Evolutionary conservation across 2,113 vertebrate species (phyloP), one percentile per base, ranked within the genome.

Genomic region (Zingel zingel): DNA sequence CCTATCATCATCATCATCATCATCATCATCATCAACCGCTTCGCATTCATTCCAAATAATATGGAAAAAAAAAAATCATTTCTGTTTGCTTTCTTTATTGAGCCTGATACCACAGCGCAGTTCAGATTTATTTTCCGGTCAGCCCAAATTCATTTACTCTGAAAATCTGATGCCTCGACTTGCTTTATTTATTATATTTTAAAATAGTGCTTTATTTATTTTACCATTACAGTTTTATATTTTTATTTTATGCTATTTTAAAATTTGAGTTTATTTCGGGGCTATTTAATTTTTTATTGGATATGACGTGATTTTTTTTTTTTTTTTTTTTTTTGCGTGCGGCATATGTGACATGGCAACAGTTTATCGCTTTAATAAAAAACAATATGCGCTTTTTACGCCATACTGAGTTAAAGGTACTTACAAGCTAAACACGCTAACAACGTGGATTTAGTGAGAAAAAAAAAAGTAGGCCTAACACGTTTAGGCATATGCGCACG

Each of bases 91-190:
- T 70, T 64, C 3, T 25, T 11, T 2, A 4, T 0, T 4, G 11
- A 53, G 47, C 27, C 0, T 23, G n/a, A 74, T 16, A 8, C 45
- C 47, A 33, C 23, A 23, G 68, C 39, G 47, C 47, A n/a, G 16
- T 0, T 59, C 47, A 8, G 8, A 69, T 81, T 83, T 45, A 56
- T 63, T 86, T 84, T 62, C 75, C 83, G 18, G 77, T 56, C 51
- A 80, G 25, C 0, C 1, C 19, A 10, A 50, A 25, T 69, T n/a
- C 5, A 1, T 64, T 61, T 51, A 23, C 16, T 70, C 2, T 39
- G 19, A 36, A 80, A 64, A 77, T 25, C 39, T 6, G 3, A 10
- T 25, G 13, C 43, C 1, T 36, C 27, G 0, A 33, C 56, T 72
- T 8, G 0, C 43, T 13, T 64, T 5, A 13, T 64, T 68, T 76